Evolutionary conservation across 2,113 vertebrate species (phyloP), one percentile per base, ranked within the genome.

Genomic region (Albula glossodonta): DNA sequence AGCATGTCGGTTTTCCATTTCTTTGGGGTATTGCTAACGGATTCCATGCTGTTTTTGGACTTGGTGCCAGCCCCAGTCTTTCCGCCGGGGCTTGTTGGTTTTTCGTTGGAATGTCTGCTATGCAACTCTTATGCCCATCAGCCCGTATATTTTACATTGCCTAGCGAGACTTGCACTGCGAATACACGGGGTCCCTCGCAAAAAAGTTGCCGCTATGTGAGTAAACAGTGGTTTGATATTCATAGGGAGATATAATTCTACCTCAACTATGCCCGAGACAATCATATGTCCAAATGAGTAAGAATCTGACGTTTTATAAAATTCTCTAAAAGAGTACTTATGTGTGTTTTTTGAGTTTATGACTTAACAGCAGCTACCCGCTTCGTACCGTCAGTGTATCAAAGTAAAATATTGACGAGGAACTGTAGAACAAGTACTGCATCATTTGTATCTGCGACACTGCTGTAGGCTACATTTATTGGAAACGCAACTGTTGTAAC

Each of bases 31-130:
- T 88, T 89, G 90, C 86, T 88, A 90, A 89, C 89, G 86, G 88
- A 91, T 90, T 90, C 89, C 89, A 81, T 90, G 90, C 91, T 90
- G 91, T 92, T 91, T 92, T 90, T 86, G 92, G 90, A 89, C 85
- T 51, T n/a, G 66, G 88, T 90, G 88, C 87, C 91, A 89, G 85
- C 60, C 86, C 85, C 88, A 53, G 70, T 83, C 84, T 89, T 87
- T 91, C 92, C 87, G 84, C 86, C 85, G 81, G 87, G 88, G 83
- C 87, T 85, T 86, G 83, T 86, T 88, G 89, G 87, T 88, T 89
- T 89, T 87, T 90, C 87, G 81, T 60, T 57, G 89, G 89, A 92
- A 93, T 91, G 89, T 88, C 86, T 80, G 87, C 90, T 91, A 91
- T 91, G 90, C 80, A 84, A 80, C 89, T 90, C 84, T 70, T 78